Conservation (phyloP, 1,140 invertebrate species). For the Meloidogyne hapla region DNA sequence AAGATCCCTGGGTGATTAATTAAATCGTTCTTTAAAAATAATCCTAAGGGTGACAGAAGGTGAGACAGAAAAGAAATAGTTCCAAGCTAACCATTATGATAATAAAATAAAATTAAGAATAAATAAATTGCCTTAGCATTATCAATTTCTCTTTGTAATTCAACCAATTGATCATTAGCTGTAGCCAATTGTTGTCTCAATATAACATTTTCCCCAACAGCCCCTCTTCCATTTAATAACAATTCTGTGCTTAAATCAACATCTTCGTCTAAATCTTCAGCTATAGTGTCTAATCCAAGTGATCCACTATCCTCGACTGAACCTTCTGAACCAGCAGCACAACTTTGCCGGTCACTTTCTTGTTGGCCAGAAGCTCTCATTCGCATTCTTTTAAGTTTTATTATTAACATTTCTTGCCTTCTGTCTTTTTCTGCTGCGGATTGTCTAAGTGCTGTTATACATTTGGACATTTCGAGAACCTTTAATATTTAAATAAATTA, state of each 20-base stretch:
- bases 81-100: no score
- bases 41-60: no score
- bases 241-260: constrained; percentile 34
- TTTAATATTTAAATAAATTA: not conserved
- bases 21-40: no score
- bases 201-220: constrained; percentile 17
- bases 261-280: constrained; percentile 60
- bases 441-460: constrained; percentile 59
- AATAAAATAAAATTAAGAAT: no score
- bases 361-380: constrained; percentile 33
- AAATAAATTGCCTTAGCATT: not conserved
- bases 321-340: constrained; percentile 52
- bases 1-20: no score
- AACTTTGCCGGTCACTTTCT: constrained; percentile 54
- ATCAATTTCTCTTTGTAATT: constrained; percentile 35
- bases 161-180: constrained; percentile 35
- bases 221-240: constrained; percentile 23
- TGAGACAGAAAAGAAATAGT: no score
- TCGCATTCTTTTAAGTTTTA: constrained; percentile 47
- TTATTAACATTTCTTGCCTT: constrained; percentile 55
- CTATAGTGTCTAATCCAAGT: constrained; percentile 55
- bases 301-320: constrained; percentile 48
- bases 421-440: constrained; percentile 57
- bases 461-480: constrained; percentile 61
- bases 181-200: constrained; percentile 46